phyloP scores from a whole-genome alignment of 2,888 invertebrate genomes.

The Glaucopsyche alexis region DNA sequence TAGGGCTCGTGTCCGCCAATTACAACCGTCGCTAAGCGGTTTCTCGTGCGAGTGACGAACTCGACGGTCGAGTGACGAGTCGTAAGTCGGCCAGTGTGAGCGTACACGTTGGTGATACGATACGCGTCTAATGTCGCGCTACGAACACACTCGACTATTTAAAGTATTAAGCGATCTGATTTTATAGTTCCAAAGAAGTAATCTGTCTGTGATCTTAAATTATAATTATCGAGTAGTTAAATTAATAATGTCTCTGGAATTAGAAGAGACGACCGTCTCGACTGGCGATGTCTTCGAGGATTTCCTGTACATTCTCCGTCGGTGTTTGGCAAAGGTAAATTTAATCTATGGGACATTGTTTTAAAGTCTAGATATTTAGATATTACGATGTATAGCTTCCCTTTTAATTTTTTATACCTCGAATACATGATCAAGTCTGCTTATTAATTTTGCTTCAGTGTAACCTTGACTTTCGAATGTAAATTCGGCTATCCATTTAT shows the following conservation, averaged over 20 bases:
- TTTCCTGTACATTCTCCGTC: conserved; percentile 84
- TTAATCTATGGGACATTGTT: conserved; percentile 51
- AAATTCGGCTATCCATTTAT: background rate
- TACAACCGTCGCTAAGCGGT: conserved; percentile 58
- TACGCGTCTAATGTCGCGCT: conserved; percentile 48
- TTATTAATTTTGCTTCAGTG: background rate
- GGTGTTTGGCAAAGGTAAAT: conserved; percentile 85
- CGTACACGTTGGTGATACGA: conserved; percentile 49
- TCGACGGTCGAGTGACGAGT: conserved; percentile 40
- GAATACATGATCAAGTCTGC: background rate
- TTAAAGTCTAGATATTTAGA: conserved; percentile 6
- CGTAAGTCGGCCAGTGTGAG: conserved; percentile 54
- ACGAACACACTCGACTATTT: conserved; percentile 54
- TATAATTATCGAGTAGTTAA: conserved; percentile 47
- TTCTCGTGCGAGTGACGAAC: conserved; percentile 49
- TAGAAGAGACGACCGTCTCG: conserved; percentile 80
- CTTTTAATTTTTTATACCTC: background rate
- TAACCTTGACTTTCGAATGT: conserved; percentile 22
- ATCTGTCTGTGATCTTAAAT: conserved; percentile 64
- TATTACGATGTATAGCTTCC: background rate
- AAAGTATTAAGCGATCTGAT: conserved; percentile 62
- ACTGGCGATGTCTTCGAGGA: conserved; percentile 87
- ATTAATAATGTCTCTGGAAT: conserved; percentile 81
- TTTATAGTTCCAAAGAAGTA: conserved; percentile 63
- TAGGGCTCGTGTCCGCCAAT: conserved; percentile 38